These are phyloP conservation scores for Habropoda laboriosa DNA, from an alignment of 1,140 invertebrate species.

Conservation along the genomic window DNA sequence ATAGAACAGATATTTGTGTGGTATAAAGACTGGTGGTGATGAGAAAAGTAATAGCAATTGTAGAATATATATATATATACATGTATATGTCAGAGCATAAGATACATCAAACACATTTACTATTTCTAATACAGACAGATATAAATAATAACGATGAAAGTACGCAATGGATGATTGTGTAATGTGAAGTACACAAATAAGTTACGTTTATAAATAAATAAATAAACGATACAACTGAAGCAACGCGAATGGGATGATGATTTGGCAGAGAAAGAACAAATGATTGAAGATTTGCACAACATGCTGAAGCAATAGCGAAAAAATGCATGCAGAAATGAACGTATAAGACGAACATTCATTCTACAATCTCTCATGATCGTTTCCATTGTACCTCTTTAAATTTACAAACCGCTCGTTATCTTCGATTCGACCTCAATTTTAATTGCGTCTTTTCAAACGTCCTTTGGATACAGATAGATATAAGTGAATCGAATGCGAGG, in stretches of 20 bases:
- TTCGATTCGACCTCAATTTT: not conserved
- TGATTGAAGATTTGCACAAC: conserved; percentile 53
- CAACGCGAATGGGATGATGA: conserved; percentile 6
- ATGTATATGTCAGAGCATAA: not conserved
- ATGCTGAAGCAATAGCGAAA: conserved; percentile 64
- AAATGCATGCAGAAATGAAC: conserved; percentile 66
- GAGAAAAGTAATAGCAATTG: not conserved
- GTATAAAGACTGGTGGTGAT: not conserved
- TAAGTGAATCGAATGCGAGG: conserved; percentile 26
- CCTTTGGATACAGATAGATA: conserved; percentile 15
- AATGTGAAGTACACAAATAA: conserved; percentile 1
- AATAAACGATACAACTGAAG: conserved; percentile 2
- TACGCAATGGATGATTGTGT: not conserved
- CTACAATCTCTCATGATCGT: not conserved
- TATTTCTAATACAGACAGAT: not conserved
- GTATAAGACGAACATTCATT: conserved; percentile 31
- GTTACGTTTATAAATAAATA: conserved; percentile 2
- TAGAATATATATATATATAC: too few relatives aligned
- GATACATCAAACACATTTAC: too few relatives aligned
- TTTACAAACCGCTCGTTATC: not conserved
- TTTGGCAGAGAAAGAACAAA: conserved; percentile 48
- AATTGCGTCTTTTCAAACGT: conserved; percentile 8
- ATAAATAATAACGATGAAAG: not conserved
- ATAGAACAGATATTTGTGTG: not conserved
- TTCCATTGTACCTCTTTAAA: too few relatives aligned